phyloP scores from a whole-genome alignment of 2,797 vertebrate genomes.

The Manis crassicaudata region DNA sequence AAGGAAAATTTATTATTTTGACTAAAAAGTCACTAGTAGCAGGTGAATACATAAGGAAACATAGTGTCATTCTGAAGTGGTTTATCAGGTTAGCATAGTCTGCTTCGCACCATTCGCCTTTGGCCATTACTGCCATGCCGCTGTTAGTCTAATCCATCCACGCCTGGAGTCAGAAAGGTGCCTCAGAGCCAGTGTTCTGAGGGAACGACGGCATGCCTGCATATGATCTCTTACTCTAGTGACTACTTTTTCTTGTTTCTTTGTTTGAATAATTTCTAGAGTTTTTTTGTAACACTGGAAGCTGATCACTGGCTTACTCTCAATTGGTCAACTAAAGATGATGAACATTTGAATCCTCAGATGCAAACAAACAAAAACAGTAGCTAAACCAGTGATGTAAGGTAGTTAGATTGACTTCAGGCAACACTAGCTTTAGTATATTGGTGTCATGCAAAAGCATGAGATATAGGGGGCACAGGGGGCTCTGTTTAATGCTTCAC shows the following conservation, averaged over 20 bases:
- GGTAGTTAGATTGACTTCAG: not conserved
- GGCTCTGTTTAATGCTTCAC: not conserved
- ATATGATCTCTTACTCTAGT: not conserved
- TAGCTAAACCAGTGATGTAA: not conserved
- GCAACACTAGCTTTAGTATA: not conserved
- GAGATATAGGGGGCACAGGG: not conserved
- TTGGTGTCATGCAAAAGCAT: not conserved
- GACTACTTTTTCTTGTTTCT: not conserved
- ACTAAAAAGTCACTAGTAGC: not conserved
- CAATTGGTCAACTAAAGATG: not conserved
- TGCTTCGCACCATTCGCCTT: not conserved
- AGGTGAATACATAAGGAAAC: not conserved
- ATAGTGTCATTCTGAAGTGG: not conserved
- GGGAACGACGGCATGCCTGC: not conserved
- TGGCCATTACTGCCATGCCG: not conserved
- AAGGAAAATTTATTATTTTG: not conserved
- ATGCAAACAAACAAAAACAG: not conserved
- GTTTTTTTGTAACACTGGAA: not conserved
- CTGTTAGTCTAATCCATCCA: not conserved
- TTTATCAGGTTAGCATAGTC: no score
- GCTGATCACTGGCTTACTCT: not conserved
- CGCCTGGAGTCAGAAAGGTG: not conserved
- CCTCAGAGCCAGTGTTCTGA: not conserved
- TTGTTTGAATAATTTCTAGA: not conserved
- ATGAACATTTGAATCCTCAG: not conserved